These are phyloP conservation scores for Mus musculus DNA, from an alignment of 2,113 vertebrate species.

Conservation along the genomic window GRCm39 chr3:29283001-29283500, in stretches of 20 bases:
- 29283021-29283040: neutral
- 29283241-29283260: conserved; percentile 69
- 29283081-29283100: neutral
- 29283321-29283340: conserved; percentile 67
- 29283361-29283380: conserved; percentile 23
- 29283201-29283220: conserved; percentile 23
- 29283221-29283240: conserved; percentile 46
- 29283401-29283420: conserved; percentile 66
- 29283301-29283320: conserved; percentile 76
- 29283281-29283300: conserved; percentile 70
- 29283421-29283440: conserved; percentile 54
- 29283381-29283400: conserved; percentile 62
- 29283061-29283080: neutral
- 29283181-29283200: conserved; percentile 47
- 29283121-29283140: conserved; percentile 21
- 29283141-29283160: neutral
- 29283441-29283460: conserved; percentile 58
- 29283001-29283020: conserved; percentile 13
- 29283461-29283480: conserved; percentile 69
- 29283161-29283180: conserved; percentile 30
- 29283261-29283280: conserved; percentile 75
- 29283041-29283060: conserved; percentile 39
- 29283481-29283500: conserved; percentile 78
- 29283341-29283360: conserved; percentile 63
- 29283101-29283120: neutral